These are phyloP conservation scores for Falco concolor DNA, from an alignment of 2,797 vertebrate species.

Conservation along the genomic window DNA sequence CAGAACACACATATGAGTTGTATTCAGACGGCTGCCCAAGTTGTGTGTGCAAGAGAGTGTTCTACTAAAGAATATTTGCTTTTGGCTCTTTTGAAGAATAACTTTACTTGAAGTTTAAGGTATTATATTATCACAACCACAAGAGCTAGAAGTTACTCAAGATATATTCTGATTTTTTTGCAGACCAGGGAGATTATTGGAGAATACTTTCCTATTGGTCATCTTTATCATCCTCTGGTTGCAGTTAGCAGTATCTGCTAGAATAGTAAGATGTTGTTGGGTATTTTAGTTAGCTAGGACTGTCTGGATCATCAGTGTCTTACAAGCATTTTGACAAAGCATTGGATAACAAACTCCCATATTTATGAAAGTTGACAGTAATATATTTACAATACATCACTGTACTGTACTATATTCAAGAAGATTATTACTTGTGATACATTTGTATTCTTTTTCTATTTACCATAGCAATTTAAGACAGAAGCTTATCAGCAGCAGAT, in stretches of 20 bases:
- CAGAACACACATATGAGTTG: not conserved
- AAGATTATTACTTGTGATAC: not conserved
- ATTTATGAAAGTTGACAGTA: not conserved
- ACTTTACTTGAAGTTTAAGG: not conserved
- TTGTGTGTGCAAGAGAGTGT: not conserved
- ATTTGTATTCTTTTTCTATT: not conserved
- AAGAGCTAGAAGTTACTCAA: not conserved
- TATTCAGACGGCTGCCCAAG: not conserved
- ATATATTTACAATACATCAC: not conserved
- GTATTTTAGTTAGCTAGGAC: not conserved
- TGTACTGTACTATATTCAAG: not conserved
- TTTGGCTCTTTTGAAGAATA: not conserved
- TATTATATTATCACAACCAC: not conserved
- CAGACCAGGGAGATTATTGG: not conserved
- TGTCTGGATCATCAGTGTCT: not conserved
- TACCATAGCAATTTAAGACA: conserved; percentile 88
- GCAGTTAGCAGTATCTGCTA: not conserved
- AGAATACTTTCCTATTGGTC: not conserved
- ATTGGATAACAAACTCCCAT: not conserved
- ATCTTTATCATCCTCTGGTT: not conserved
- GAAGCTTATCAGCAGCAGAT: conserved; percentile 97
- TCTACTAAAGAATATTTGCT: not conserved
- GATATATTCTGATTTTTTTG: not conserved
- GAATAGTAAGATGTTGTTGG: not conserved
- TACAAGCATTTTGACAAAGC: not conserved